Evolutionary conservation across 2,888 invertebrate species (phyloP), one percentile per base, ranked within the genome.

Genomic region (Sinohyriopsis cumingii): DNA sequence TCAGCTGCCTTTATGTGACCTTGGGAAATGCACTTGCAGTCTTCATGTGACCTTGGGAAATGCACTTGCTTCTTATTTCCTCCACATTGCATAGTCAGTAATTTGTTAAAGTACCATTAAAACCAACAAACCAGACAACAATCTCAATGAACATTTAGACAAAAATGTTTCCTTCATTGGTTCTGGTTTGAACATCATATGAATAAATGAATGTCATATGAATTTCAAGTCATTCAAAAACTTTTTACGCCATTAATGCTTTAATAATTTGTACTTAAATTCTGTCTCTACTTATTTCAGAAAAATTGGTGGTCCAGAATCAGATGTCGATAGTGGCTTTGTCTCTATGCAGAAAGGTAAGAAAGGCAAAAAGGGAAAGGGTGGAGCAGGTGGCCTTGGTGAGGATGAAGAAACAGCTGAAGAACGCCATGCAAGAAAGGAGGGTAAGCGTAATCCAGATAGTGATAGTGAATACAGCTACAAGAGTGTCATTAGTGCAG

Each of bases 391-490:
- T 18, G 75, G 65, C 20, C 62, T 65, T 25, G 78, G 71, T n/a
- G 75, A 75, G 24, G 72, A 77, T 53, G 82, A 82, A 45, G 84
- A 84, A 69, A 80, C 83, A 25, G 77, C 76, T 12, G 78, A 78
- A 57, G 81, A 80, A 33, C 76, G 85, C 15, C 56, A 65, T 6
- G 65, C 79, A 55, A 72, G 82, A 15, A 89, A 88, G 76, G 75
- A 78, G 33, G 88, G 88, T 9, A 83, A 82, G 69, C 79, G 89
- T n/a, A 81, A 87, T 65, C 71, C 75, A 3, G 86, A 82, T 67
- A 87, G 87, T 67, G 89, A 88, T 76, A 87, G 87, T 74, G 89
- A 89, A 62, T 89, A 77, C 76, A 88, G 88, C 66, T 89, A 89
- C 74, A 81, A 80, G 70, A 88, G 88, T 71, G 73, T 79, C n/a